These are phyloP conservation scores for Rhizoglyphus robini DNA, from an alignment of 1,140 invertebrate genomes.

Conservation along the genomic window DNA sequence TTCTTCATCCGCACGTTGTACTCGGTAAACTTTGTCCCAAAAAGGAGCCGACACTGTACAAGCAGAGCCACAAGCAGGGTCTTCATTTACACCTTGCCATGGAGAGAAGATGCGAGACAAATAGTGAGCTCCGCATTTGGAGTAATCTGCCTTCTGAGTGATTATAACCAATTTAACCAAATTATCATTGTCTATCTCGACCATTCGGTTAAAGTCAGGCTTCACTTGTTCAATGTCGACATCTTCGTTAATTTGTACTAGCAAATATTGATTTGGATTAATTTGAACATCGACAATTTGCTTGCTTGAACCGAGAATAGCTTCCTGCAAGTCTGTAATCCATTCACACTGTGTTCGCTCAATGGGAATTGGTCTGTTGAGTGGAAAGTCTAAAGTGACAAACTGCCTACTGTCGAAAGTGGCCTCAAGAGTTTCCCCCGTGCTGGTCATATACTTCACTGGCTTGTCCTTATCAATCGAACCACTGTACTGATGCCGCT, in stretches of 20 bases:
- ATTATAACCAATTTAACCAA: constrained; percentile 27
- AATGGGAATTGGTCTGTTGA: not conserved
- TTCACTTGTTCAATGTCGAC: not conserved
- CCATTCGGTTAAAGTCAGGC: constrained; percentile 21
- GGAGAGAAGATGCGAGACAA: constrained; percentile 45
- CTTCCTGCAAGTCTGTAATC: not conserved
- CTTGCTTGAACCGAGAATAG: not conserved
- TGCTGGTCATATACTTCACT: not conserved
- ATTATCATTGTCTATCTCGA: constrained; percentile 23
- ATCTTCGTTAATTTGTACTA: not conserved
- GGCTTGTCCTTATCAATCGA: not conserved
- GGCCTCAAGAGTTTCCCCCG: not conserved
- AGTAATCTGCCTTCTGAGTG: constrained; percentile 24
- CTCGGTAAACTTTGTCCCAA: no score
- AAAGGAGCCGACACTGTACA: constrained; percentile 31
- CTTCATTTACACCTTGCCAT: constrained; percentile 44
- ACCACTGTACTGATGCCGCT: not conserved
- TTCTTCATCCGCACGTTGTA: not conserved
- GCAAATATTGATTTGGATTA: not conserved
- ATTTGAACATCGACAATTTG: not conserved
- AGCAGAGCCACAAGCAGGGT: constrained; percentile 43
- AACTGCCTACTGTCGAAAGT: not conserved
- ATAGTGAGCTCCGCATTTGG: constrained; percentile 34
- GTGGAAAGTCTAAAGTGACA: not conserved
- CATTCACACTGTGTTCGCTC: not conserved